Percentiles rank a stretch among this genome's conserved stretches.
Evolutionary conservation across 2,888 invertebrate genomes (phyloP).

Genomic region (Molorchus minor): DNA sequence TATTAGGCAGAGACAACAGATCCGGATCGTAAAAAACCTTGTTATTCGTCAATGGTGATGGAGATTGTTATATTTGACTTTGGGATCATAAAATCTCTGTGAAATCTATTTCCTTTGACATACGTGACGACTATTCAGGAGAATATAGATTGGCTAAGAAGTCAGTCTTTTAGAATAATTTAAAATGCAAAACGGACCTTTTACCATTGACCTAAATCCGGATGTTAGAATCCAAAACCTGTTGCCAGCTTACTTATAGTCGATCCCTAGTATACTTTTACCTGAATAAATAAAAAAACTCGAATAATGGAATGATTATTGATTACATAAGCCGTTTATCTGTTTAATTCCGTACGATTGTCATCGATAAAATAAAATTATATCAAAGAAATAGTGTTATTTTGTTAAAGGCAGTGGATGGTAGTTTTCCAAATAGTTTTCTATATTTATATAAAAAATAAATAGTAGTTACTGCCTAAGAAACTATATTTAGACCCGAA

Average conservation of each 20-base stretch:
- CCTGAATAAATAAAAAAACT: no score
- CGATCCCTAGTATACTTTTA: no score
- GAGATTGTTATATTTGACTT: no score
- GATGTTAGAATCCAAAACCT: no score
- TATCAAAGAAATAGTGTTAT: no score
- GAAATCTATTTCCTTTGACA: constrained; percentile 1
- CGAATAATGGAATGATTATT: no score
- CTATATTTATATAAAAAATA: not conserved
- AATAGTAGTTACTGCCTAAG: not conserved
- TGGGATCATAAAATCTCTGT: not conserved
- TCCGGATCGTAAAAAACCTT: constrained; percentile 5
- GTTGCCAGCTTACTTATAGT: no score
- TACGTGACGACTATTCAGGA: not conserved
- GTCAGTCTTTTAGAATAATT: not conserved
- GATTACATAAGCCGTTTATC: no score
- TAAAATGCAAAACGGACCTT: constrained; percentile 1
- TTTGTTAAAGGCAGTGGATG: no score
- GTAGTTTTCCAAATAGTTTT: not conserved
- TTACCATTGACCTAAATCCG: no score
- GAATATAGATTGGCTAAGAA: not conserved
- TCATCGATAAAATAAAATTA: no score
- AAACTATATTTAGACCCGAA: not conserved
- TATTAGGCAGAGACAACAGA: constrained; percentile 4
- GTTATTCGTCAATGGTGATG: constrained; percentile 11
- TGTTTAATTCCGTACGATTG: no score